Conservation (phyloP, 2,888 invertebrate genomes). For the Mimumesa dahlbomi region DNA sequence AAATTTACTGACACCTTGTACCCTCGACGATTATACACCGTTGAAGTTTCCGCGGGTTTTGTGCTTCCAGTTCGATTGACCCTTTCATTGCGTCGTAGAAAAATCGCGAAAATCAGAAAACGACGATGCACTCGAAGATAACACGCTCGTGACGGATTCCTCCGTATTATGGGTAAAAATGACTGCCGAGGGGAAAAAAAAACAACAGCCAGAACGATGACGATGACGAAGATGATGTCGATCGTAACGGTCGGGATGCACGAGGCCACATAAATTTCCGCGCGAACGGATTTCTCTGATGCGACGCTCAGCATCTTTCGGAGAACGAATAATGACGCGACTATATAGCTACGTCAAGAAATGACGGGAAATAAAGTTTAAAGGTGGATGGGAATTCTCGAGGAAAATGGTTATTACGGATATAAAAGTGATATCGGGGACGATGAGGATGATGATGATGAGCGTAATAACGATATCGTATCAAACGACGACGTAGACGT, state of each 20-base stretch:
- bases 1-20: no score
- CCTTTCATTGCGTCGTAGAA: no score
- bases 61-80: no score
- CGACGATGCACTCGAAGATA: no score
- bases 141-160: no score
- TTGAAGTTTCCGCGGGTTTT: no score
- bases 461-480: conserved; percentile 40
- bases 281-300: background rate
- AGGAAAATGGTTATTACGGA: conserved; percentile 33
- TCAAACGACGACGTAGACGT: background rate
- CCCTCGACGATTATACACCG: no score
- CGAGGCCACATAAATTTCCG: background rate
- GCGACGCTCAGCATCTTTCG: background rate
- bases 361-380: background rate
- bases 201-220: conserved; percentile 3
- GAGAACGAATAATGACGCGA: background rate
- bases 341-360: background rate
- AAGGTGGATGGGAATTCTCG: background rate
- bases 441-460: conserved; percentile 23
- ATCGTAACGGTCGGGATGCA: background rate
- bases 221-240: conserved; percentile 31
- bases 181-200: no score
- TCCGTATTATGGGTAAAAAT: no score
- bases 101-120: no score
- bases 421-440: conserved; percentile 32